Conservation (phyloP, 1,140 invertebrate species). For the Drosophila nigrodunni region DNA sequence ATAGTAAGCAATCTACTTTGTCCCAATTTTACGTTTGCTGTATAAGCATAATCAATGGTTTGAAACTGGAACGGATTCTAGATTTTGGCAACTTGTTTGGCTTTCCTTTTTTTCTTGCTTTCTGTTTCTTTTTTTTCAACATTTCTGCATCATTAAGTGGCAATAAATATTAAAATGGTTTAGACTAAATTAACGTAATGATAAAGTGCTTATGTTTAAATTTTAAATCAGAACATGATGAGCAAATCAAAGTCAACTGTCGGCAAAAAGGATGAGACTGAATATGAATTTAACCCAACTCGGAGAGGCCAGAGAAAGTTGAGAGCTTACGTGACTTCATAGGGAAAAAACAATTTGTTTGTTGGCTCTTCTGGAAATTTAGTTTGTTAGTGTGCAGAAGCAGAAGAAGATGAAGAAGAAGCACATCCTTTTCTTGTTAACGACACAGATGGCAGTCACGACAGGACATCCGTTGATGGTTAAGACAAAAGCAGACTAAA, state of each 20-base stretch:
- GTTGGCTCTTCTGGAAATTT: conserved; percentile 40
- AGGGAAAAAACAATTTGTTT: conserved; percentile 72
- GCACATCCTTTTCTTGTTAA: conserved; percentile 64
- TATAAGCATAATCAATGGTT: conserved; percentile 46
- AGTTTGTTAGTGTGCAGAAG: conserved; percentile 21
- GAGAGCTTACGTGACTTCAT: conserved; percentile 71
- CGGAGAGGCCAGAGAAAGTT: conserved; percentile 19
- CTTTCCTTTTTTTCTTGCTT: conserved; percentile 5
- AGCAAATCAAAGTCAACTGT: conserved; percentile 34
- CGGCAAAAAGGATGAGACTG: conserved; percentile 1
- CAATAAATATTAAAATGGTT: conserved; percentile 36
- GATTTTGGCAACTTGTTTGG: conserved; percentile 10
- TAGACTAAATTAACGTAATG: conserved; percentile 30
- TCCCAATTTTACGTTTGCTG: neutral
- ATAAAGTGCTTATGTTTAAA: conserved; percentile 40
- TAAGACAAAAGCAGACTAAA: conserved; percentile 45
- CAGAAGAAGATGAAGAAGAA: conserved; percentile 19
- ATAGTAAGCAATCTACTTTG: neutral
- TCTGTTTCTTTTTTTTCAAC: conserved; percentile 22
- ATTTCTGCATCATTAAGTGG: conserved; percentile 59
- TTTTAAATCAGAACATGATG: conserved; percentile 55
- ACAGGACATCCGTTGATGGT: conserved; percentile 65
- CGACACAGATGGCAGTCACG: conserved; percentile 51
- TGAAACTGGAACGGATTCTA: conserved; percentile 33
- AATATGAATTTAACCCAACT: conserved; percentile 30